A percentile compares a stretch with the other conserved stretches of the same genome.
Evolutionary conservation across 2,888 invertebrate genomes (phyloP).

Genomic region (Idaea straminata): DNA sequence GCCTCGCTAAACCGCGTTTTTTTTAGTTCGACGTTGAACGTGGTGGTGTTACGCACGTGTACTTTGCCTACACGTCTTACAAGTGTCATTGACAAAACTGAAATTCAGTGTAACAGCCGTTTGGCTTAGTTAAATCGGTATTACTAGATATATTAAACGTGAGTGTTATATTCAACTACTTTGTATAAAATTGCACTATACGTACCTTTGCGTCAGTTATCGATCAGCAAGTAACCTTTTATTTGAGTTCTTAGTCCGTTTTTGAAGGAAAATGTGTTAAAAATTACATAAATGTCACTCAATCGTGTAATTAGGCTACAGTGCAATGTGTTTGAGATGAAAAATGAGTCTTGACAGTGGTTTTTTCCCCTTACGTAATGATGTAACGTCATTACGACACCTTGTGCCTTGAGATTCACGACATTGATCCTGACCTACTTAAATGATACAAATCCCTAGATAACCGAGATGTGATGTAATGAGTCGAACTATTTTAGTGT

Average conservation of each 20-base stretch:
- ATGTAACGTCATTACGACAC: constrained; percentile 62
- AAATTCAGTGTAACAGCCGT: constrained; percentile 34
- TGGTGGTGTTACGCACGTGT: constrained; percentile 5
- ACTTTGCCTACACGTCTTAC: constrained; percentile 2
- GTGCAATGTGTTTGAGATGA: background rate
- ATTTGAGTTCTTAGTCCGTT: background rate
- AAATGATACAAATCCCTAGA: background rate
- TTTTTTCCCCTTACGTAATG: constrained; percentile 66
- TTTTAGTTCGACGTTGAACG: background rate
- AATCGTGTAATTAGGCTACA: background rate
- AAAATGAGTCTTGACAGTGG: constrained; percentile 1
- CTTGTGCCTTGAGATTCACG: constrained; percentile 61
- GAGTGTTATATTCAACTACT: background rate
- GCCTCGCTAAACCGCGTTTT: background rate
- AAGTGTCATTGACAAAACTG: constrained; percentile 31
- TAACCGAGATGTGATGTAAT: background rate
- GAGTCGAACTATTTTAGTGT: background rate
- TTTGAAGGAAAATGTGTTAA: constrained; percentile 8
- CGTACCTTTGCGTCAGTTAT: constrained; percentile 11
- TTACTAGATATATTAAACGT: background rate
- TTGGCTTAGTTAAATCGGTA: constrained; percentile 17
- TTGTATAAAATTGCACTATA: background rate
- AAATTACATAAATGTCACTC: constrained; percentile 9
- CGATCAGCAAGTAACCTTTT: constrained; percentile 21
- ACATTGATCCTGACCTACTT: constrained; percentile 75